phyloP scores from a whole-genome alignment of 2,888 invertebrate genomes.

The Drosophila testacea region DNA sequence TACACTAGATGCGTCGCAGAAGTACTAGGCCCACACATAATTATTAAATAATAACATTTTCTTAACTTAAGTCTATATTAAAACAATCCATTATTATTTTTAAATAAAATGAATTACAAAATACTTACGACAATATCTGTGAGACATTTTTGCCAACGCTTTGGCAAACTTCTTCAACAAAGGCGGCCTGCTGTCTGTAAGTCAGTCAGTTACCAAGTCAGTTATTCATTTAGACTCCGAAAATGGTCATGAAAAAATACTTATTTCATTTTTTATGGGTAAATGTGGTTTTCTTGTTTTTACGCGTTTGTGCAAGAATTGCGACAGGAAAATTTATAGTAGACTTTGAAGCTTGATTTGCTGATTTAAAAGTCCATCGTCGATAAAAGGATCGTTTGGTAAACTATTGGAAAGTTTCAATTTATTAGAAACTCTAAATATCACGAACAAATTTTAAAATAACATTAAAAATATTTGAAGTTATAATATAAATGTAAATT shows the following conservation, averaged over 20 bases:
- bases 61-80: too few relatives aligned
- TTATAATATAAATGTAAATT: too few relatives aligned
- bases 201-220: constrained; percentile 44
- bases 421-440: neutral
- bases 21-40: too few relatives aligned
- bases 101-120: too few relatives aligned
- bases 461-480: too few relatives aligned
- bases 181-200: constrained; percentile 38
- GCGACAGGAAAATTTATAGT: constrained; percentile 30
- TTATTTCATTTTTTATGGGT: constrained; percentile 53
- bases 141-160: constrained; percentile 42
- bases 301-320: constrained; percentile 36
- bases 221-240: constrained; percentile 65
- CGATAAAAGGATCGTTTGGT: constrained; percentile 14
- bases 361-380: constrained; percentile 5
- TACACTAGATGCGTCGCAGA: too few relatives aligned
- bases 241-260: constrained; percentile 64
- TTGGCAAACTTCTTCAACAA: constrained; percentile 59
- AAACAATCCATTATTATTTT: too few relatives aligned
- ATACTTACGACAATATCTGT: constrained; percentile 4
- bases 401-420: constrained; percentile 4
- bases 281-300: constrained; percentile 73
- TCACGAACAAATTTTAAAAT: too few relatives aligned
- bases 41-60: too few relatives aligned
- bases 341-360: neutral